Evolutionary conservation across 2,888 invertebrate genomes (phyloP), one percentile per base, ranked within the genome.

Genomic region (Gymnoscelis rufifasciata): DNA sequence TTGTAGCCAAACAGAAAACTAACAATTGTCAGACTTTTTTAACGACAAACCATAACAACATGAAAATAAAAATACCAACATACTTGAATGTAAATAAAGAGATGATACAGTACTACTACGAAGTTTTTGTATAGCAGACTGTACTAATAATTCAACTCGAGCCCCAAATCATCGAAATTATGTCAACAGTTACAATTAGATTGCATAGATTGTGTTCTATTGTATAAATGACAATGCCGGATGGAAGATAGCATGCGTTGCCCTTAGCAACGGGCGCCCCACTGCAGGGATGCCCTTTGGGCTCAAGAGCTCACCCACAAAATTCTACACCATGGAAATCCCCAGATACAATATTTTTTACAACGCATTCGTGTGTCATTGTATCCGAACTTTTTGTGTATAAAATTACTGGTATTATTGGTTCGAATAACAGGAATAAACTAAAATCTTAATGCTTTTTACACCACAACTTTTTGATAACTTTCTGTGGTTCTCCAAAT

Each of bases 301-400:
- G 54, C 61, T 35, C 19, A 7, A 7, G 11, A 33, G 35, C 19
- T 78, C 74, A 74, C 78, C 74, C 78, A 80, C 78, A 67, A 76
- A 76, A 79, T 78, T 72, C 72, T 64, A 64, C 71, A 50, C 66
- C 56, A 55, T 54, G 83, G 84, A 82, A 84, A 77, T 83, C 73
- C 83, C 86, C 81, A 73, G 66, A 68, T 72, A 72, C 59, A 76
- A 52, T 63, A 74, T 77, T 80, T 81, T 80, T 62, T 62, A 52
- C 49, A 56, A 13, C 13, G 7, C 13, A 33, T 35, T 53, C 58
- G 61, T 58, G 58, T 57, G 57, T 58, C 19, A 1, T n/a, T 35
- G 10, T 35, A 7, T 26, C 8, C 2, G 26, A 7, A 7, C 26
- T 26, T 6, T 26, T 19, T 19, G 19, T 3, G 19, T 19, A 5